Percentiles rank a stretch among this genome's conserved stretches.
Conservation (phyloP, 2,113 vertebrate genomes). For the Microtus ochrogaster region DNA sequence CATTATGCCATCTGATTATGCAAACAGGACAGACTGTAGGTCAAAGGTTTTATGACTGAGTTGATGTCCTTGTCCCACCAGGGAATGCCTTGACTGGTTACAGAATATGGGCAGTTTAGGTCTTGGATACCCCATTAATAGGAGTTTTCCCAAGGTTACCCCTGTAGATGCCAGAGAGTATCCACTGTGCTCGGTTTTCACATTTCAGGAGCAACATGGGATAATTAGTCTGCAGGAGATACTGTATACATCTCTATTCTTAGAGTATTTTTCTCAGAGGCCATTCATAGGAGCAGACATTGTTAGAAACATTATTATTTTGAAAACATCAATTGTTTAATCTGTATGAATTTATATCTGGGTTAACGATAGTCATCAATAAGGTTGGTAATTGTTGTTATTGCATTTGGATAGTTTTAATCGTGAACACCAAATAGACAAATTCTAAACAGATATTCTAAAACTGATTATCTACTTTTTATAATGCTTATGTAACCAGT, state of each 20-base stretch:
- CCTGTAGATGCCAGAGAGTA: not conserved
- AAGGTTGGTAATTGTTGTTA: not conserved
- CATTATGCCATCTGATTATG: rapidly evolving
- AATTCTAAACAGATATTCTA: not conserved
- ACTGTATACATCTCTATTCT: not conserved
- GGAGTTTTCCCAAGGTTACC: not conserved
- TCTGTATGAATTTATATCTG: not conserved
- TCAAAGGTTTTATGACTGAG: not conserved
- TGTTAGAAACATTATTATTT: not conserved
- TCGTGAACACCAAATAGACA: not conserved
- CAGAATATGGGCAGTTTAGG: not conserved
- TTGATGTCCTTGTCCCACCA: not conserved
- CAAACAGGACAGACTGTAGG: not conserved
- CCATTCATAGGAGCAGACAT: not conserved
- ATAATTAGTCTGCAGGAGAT: not conserved
- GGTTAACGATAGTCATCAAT: not conserved
- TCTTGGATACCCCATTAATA: not conserved
- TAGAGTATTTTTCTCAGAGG: not conserved
- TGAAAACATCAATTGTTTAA: not conserved
- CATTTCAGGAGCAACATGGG: not conserved
- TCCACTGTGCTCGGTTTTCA: not conserved
- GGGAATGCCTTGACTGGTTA: not conserved
- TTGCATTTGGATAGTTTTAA: not conserved
- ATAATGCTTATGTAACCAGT: not conserved
- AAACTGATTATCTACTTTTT: not conserved